Conservation (phyloP, 1,140 invertebrate species). For the Drosophila lini region DNA sequence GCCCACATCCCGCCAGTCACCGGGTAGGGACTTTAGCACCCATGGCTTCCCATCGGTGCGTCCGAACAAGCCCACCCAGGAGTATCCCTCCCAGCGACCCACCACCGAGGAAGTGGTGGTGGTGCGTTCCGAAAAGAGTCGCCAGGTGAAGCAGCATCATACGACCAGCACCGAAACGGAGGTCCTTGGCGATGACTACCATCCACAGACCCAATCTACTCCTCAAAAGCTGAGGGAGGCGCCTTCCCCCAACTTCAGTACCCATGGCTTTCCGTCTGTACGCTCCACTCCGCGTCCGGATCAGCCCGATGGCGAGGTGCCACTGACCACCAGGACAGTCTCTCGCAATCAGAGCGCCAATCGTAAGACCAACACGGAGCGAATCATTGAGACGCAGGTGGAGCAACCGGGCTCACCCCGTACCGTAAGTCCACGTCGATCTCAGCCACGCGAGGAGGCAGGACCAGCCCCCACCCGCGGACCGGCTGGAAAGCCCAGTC, state of each 20-base stretch:
- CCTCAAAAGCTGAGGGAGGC: conserved; percentile 52
- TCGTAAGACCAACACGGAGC: conserved; percentile 66
- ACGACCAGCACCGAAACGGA: conserved; percentile 64
- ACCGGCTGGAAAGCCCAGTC: conserved; percentile 47
- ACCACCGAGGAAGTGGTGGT: conserved; percentile 59
- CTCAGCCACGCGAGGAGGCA: conserved; percentile 46
- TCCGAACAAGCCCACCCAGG: conserved; percentile 76
- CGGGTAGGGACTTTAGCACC: conserved; percentile 66
- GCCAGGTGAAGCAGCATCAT: conserved; percentile 70
- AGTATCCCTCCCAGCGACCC: conserved; percentile 64
- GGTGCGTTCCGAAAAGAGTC: conserved; percentile 61
- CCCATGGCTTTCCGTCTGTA: conserved; percentile 68
- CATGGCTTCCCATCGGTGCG: conserved; percentile 81
- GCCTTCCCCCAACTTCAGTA: conserved; percentile 52
- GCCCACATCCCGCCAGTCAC: conserved; percentile 24
- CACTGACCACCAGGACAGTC: conserved; percentile 42
- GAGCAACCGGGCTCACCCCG: conserved; percentile 32
- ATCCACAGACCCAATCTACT: not conserved
- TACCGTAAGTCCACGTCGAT: conserved; percentile 46
- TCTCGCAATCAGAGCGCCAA: conserved; percentile 51
- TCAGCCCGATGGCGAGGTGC: conserved; percentile 60
- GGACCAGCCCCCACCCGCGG: conserved; percentile 45
- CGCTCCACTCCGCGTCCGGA: conserved; percentile 34
- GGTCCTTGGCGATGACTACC: conserved; percentile 27
- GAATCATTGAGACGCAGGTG: conserved; percentile 71